These are phyloP conservation scores for Lota lota DNA, from an alignment of 2,113 vertebrate species.

Conservation along the genomic window DNA sequence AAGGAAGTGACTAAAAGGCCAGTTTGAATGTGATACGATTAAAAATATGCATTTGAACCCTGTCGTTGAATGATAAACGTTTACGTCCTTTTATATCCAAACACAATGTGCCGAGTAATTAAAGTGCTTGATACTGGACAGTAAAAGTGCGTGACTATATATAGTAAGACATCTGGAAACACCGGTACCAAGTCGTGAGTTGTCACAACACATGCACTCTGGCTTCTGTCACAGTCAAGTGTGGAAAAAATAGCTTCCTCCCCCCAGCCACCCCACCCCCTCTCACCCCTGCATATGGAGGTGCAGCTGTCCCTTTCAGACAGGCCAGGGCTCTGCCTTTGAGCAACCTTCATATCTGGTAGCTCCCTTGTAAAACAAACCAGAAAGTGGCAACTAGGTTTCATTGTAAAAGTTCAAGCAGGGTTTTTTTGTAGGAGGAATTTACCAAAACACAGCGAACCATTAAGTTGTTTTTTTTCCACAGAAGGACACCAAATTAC, in stretches of 20 bases:
- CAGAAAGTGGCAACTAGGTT: background rate
- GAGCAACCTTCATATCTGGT: conserved; percentile 35
- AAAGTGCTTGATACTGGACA: too few relatives aligned
- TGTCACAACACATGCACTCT: conserved; percentile 41
- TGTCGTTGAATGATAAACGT: too few relatives aligned
- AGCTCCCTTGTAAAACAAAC: conserved; percentile 38
- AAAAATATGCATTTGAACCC: too few relatives aligned
- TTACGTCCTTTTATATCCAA: too few relatives aligned
- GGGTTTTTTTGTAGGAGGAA: too few relatives aligned
- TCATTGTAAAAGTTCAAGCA: too few relatives aligned
- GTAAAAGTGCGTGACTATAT: too few relatives aligned
- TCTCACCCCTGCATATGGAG: too few relatives aligned
- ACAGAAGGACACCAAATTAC: background rate
- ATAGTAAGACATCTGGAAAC: conserved; percentile 13
- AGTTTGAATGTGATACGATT: too few relatives aligned
- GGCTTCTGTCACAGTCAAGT: conserved; percentile 43
- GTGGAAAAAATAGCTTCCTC: conserved; percentile 56
- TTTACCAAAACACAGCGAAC: background rate
- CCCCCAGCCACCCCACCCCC: conserved; percentile 15
- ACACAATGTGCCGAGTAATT: too few relatives aligned
- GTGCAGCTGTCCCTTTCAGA: too few relatives aligned
- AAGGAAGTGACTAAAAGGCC: too few relatives aligned
- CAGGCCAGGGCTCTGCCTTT: conserved; percentile 25
- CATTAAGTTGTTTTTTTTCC: background rate
- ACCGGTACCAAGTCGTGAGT: conserved; percentile 5